Percentiles rank a stretch among this genome's conserved stretches.
phyloP scores from a whole-genome alignment of 1,140 invertebrate species.

The Branchinecta lynchi region DNA sequence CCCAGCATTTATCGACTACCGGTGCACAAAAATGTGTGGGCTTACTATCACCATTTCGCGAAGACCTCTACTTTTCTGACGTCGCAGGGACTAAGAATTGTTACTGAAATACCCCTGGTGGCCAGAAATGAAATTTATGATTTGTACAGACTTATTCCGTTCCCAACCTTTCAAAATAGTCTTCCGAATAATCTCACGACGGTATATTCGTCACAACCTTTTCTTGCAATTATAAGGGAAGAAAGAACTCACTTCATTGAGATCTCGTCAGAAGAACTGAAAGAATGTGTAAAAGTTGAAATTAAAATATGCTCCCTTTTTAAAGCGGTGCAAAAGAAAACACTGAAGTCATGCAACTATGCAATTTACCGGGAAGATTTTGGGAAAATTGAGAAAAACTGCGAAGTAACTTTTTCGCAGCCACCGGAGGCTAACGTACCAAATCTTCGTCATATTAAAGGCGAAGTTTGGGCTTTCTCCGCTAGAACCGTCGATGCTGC shows the following conservation, averaged over 20 bases:
- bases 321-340: neutral
- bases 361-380: neutral
- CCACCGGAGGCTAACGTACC: neutral
- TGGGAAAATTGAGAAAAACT: neutral
- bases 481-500: too few species aligned
- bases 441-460: too few species aligned
- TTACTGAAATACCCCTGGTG: neutral
- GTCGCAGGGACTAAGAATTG: neutral
- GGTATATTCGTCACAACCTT: neutral
- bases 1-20: neutral
- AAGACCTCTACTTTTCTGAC: neutral
- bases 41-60: slow-evolving; percentile 1
- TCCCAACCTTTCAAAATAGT: neutral
- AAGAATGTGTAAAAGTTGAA: neutral
- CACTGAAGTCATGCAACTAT: neutral
- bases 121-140: neutral
- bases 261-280: neutral
- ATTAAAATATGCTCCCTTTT: neutral
- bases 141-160: neutral
- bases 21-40: neutral
- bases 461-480: too few species aligned
- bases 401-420: slow-evolving; percentile 1
- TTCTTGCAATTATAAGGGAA: neutral
- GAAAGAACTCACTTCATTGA: neutral
- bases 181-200: neutral